phyloP scores from a whole-genome alignment of 2,797 vertebrate species.

The Oophaga sylvatica region DNA sequence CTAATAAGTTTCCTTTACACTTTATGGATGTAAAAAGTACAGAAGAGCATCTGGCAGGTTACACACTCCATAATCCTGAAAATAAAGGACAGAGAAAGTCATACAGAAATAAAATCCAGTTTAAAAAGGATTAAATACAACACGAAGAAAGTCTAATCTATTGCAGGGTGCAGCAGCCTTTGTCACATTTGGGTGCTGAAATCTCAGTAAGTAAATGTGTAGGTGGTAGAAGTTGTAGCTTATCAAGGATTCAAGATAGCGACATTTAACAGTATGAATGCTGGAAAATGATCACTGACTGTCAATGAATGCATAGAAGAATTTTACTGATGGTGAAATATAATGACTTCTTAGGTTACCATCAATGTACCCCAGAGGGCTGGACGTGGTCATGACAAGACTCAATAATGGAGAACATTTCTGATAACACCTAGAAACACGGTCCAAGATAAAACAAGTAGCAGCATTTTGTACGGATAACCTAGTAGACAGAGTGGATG shows the following conservation, averaged over 20 bases:
- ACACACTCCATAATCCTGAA: constrained; percentile 12
- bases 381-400: neutral
- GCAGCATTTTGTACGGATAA: constrained; percentile 48
- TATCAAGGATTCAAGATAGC: neutral
- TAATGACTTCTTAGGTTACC: neutral
- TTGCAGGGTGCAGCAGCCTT: neutral
- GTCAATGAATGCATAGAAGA: constrained; percentile 32
- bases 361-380: neutral
- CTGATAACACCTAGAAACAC: neutral
- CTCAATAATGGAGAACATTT: constrained; percentile 8
- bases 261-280: neutral
- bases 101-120: neutral
- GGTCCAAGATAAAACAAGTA: constrained; percentile 21
- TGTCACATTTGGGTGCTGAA: neutral
- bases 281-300: constrained; percentile 16
- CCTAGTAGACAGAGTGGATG: neutral
- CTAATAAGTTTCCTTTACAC: constrained; percentile 1
- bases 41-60: neutral
- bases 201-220: neutral
- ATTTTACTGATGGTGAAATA: constrained; percentile 16
- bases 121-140: neutral
- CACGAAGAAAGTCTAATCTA: neutral
- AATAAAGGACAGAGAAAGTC: neutral
- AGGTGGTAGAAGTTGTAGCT: neutral
- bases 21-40: neutral